Percentiles rank a stretch among this genome's conserved stretches.
Conservation (phyloP, 2,888 invertebrate species). For the Orchesella flavescens region DNA sequence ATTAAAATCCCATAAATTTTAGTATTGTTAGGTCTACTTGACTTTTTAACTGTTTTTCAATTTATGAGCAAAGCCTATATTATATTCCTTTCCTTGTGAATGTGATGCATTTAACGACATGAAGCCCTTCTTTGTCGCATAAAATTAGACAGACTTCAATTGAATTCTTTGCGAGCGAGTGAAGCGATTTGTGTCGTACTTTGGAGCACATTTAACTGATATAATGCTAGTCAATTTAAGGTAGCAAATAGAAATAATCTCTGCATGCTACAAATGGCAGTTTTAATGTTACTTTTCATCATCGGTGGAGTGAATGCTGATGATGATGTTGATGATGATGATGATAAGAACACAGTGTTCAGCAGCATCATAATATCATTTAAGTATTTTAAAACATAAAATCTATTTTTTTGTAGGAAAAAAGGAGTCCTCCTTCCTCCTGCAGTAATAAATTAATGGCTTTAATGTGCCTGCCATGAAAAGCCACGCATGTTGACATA, state of each 20-base stretch:
- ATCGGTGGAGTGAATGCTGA: not conserved
- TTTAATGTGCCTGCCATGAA: conserved; percentile 57
- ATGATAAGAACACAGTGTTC: conserved; percentile 1
- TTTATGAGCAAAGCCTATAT: conserved; percentile 28
- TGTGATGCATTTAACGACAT: not conserved
- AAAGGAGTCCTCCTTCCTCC: conserved; percentile 41
- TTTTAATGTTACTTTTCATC: not conserved
- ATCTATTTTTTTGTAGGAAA: conserved; percentile 39
- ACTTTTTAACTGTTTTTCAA: conserved; percentile 52
- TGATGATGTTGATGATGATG: too few species aligned
- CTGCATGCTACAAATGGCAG: not conserved
- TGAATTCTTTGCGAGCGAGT: not conserved
- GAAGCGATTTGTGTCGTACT: not conserved
- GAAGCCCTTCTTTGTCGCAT: too few species aligned
- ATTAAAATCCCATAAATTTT: conserved; percentile 66
- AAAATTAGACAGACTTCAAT: too few species aligned
- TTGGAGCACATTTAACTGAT: conserved; percentile 6
- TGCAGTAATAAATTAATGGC: conserved; percentile 54
- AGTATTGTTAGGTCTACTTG: conserved; percentile 40
- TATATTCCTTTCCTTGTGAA: not conserved
- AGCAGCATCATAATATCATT: not conserved
- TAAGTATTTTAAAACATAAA: conserved; percentile 38
- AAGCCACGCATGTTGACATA: conserved; percentile 62
- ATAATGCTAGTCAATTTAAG: not conserved
- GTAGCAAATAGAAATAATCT: too few species aligned